Percentiles rank a stretch among this genome's conserved stretches.
Conservation (phyloP, 2,113 vertebrate species). For the Castor canadensis region DNA sequence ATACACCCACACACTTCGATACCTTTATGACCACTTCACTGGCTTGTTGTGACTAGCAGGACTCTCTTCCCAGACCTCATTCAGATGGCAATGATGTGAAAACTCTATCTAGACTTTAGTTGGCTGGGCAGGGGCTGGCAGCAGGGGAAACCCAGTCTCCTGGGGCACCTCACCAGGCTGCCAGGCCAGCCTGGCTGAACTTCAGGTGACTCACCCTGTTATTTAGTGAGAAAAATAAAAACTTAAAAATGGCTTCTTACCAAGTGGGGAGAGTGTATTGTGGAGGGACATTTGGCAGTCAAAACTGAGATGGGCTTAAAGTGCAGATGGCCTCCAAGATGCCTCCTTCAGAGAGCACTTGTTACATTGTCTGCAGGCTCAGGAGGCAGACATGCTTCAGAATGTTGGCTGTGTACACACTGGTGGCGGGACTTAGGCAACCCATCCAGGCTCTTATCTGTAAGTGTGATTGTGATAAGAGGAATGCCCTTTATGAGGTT, state of each 20-base stretch:
- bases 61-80: neutral
- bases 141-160: neutral
- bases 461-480: neutral
- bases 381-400: neutral
- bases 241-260: conserved; percentile 49
- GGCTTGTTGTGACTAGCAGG: neutral
- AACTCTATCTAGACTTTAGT: neutral
- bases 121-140: neutral
- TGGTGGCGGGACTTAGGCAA: neutral
- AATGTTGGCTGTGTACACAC: neutral
- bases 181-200: conserved; percentile 43
- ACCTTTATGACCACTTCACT: neutral
- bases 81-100: neutral
- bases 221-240: conserved; percentile 60
- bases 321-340: neutral
- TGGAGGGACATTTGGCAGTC: neutral
- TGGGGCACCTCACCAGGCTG: neutral
- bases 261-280: conserved; percentile 54
- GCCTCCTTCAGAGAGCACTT: neutral
- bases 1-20: neutral
- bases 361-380: neutral
- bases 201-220: conserved; percentile 53
- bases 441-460: neutral
- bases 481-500: neutral
- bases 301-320: neutral